Conservation (phyloP, 1,140 invertebrate genomes). For the Pseudobourletiella spinata region DNA sequence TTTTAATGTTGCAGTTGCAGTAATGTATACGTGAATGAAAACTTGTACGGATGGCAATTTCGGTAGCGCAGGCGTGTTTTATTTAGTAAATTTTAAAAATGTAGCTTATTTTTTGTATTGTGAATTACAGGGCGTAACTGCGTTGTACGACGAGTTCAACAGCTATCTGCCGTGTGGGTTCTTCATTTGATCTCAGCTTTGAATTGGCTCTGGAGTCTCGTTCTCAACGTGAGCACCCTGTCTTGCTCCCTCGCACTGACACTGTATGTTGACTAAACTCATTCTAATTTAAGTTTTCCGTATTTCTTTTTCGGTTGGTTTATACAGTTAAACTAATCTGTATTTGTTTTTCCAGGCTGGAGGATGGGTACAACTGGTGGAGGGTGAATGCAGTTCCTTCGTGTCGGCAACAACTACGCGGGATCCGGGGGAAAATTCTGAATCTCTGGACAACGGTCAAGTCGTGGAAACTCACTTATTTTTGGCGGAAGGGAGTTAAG, state of each 20-base stretch:
- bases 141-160: slow-evolving; percentile 17
- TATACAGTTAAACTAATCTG: background rate
- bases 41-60: too few species aligned
- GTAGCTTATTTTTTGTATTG: too few species aligned
- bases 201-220: slow-evolving; percentile 30
- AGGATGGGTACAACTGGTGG: slow-evolving; percentile 28
- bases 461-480: too few species aligned
- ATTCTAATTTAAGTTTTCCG: background rate
- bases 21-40: too few species aligned
- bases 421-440: too few species aligned
- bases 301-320: slow-evolving; percentile 7
- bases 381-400: slow-evolving; percentile 20
- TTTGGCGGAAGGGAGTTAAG: too few species aligned
- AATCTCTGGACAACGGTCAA: too few species aligned
- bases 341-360: slow-evolving; percentile 9
- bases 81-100: too few species aligned
- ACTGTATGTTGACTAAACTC: slow-evolving; percentile 19
- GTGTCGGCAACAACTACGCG: slow-evolving; percentile 3
- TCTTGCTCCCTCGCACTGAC: slow-evolving; percentile 20
- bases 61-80: too few species aligned
- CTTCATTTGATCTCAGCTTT: slow-evolving; percentile 28
- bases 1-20: too few species aligned
- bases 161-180: slow-evolving; percentile 16
- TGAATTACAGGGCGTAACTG: too few species aligned
- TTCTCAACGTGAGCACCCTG: slow-evolving; percentile 25